Evolutionary conservation across 2,113 vertebrate genomes (phyloP), one percentile per base, ranked within the genome.

Genomic region (Microtus pennsylvanicus): DNA sequence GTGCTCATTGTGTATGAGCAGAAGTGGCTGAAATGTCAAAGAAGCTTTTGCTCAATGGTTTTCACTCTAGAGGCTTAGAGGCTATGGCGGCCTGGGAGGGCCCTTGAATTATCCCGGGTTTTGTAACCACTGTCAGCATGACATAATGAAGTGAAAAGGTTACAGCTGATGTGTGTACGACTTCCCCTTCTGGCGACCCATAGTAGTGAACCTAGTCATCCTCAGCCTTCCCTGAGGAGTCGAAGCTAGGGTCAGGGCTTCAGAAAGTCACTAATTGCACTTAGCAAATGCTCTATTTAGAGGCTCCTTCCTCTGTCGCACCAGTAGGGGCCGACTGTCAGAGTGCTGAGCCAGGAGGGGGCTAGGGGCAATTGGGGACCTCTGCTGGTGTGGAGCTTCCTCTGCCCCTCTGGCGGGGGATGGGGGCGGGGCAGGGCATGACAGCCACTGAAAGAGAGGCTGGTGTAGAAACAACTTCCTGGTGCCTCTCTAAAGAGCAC

Each of bases 11-110:
- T 97, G 89, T 94, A 35, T 96, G 91, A 97, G 93, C 69, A 96
- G 93, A 97, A 97, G 87, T 77, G 75, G 88, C 92, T 98, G 93
- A 92, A 96, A 97, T 94, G 93, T 92, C 96, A 97, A 98, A 94
- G 1, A 5, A 96, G 76, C 95, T 98, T 97, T 88, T 81, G 70
- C 94, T 96, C 90, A 97, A 78, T 0, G 87, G 87, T 90, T 91
- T 94, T 97, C 83, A 74, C 69, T 87, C 70, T 87, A 87, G 92
- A 90, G 76, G 93, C 65, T 92, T 97, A 95, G 96, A 88, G 96
- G 95, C 70, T 90, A 90, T 78, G 65, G 97, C 9, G 28, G 89
- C 26, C 75, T 72, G 7, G 95, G 96, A 90, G 75, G 96, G 50
- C 91, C 83, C 90, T 89, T 96, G 95, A 97, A 92, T 81, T 38